Conservation (phyloP, 1,140 invertebrate species). For the Cydia pomonella region DNA sequence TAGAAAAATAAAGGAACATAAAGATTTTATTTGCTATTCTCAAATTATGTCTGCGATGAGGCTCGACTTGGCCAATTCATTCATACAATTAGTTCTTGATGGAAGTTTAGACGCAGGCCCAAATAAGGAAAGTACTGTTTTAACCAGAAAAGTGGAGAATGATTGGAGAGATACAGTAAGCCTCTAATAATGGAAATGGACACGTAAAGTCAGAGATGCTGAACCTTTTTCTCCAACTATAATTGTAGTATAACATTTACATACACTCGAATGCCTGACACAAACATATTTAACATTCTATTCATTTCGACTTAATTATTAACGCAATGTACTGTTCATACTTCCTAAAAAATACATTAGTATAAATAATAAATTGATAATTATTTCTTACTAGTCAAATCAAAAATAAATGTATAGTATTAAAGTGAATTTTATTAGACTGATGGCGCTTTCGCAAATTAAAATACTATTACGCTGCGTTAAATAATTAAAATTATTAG, state of each 20-base stretch:
- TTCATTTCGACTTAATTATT: slow-evolving; percentile 4
- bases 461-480: slow-evolving; percentile 13
- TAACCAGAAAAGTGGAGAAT: too few relatives aligned
- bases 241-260: slow-evolving; percentile 18
- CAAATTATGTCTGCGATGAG: too few relatives aligned
- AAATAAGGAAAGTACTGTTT: too few relatives aligned
- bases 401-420: background rate
- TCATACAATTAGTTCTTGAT: too few relatives aligned
- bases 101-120: too few relatives aligned
- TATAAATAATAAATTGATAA: slow-evolving; percentile 1
- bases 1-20: too few relatives aligned
- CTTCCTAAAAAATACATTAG: background rate
- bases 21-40: too few relatives aligned
- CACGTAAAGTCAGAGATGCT: background rate
- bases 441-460: slow-evolving; percentile 34
- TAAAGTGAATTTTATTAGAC: slow-evolving; percentile 29
- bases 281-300: slow-evolving; percentile 15
- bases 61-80: too few relatives aligned
- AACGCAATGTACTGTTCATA: slow-evolving; percentile 24
- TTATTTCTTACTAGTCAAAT: slow-evolving; percentile 13
- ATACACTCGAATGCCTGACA: slow-evolving; percentile 3
- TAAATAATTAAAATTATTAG: background rate
- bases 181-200: background rate
- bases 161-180: too few relatives aligned
- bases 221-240: slow-evolving; percentile 9